These are phyloP conservation scores for Silurus glanis DNA, from an alignment of 2,113 vertebrate species.

Conservation along the genomic window DNA sequence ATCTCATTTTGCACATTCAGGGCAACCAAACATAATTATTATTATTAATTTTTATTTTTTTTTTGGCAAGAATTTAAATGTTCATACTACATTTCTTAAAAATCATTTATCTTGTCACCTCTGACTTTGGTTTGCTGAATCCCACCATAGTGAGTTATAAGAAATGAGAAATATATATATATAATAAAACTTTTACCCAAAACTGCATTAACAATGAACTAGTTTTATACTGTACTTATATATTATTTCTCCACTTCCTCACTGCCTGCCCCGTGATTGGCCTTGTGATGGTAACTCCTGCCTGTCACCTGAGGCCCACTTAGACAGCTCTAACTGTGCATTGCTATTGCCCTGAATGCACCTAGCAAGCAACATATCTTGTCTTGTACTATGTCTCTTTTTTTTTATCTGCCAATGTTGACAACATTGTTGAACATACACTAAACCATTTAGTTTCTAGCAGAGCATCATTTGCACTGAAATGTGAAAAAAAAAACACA, in stretches of 20 bases:
- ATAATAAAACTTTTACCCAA: not conserved
- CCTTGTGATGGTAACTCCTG: not conserved
- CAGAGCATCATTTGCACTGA: not conserved
- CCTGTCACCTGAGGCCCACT: not conserved
- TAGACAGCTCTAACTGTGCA: not conserved
- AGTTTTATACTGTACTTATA: not conserved
- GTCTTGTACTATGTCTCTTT: not conserved
- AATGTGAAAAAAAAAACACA: not conserved
- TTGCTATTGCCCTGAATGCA: not conserved
- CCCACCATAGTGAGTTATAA: not conserved
- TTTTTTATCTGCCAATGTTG: not conserved
- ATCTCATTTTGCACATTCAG: conserved; percentile 45
- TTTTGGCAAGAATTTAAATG: conserved; percentile 50
- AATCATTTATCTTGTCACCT: conserved; percentile 12
- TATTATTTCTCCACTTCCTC: not conserved
- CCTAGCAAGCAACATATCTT: not conserved
- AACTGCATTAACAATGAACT: no score
- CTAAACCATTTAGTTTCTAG: not conserved
- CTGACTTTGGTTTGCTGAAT: conserved; percentile 8
- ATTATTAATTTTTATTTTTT: conserved; percentile 12
- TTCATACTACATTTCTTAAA: conserved; percentile 52
- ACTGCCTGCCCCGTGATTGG: not conserved
- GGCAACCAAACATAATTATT: conserved; percentile 39
- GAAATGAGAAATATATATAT: not conserved
- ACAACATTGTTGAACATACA: not conserved